Base-by-base conservation (phyloP, 2,797 vertebrate species). In the Protosalanx chinensis region DNA sequence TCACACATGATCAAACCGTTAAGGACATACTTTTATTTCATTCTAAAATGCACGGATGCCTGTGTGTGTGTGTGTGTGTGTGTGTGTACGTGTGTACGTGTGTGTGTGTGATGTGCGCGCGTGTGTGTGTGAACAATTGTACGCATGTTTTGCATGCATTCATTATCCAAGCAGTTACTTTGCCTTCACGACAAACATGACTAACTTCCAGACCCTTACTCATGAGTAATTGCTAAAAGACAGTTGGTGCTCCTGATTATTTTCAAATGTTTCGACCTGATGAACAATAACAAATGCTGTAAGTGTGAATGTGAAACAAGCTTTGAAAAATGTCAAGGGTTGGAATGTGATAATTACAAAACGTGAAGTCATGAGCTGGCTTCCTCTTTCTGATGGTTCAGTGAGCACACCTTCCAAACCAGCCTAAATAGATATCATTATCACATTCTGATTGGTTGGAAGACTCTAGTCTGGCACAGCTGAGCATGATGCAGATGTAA, bases 1-100 rank as follows among this genome's bases (percentile, higher is more conserved):
- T 94, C 93, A 93, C 93, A 96, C 95, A 93, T 96, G 94, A 94
- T 94, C 92, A 92, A 94, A 93, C 88, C 64, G 76, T 87, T 85
- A 80, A 89, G 88, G 72, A 79, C 86, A 87, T 18, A 85, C 77
- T 76, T 87, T 89, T 86, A 78, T 75, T 71, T 84, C 72, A 71
- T 53, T 77, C 75, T 68, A 37, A 74, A 67, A 16, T 74, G 12
- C 57, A 60, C 73, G 73, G 15, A 56, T 56, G 51, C 78, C 49
- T 30, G 7, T 32, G 51, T 67, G 46, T 67, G 68, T 68, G 46
- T 10, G 18, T 37, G 59, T 71, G 57, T 62, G 29, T 49, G 71
- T 67, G 58, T 63, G 35, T 67, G 32, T 67, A 18, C 68, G 58
- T 64, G 32, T 57, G 62, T 57, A 68, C 64, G 37, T 30, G 57